Base-by-base conservation (phyloP, 1,140 invertebrate species). In the Euglossa dilemma region DNA sequence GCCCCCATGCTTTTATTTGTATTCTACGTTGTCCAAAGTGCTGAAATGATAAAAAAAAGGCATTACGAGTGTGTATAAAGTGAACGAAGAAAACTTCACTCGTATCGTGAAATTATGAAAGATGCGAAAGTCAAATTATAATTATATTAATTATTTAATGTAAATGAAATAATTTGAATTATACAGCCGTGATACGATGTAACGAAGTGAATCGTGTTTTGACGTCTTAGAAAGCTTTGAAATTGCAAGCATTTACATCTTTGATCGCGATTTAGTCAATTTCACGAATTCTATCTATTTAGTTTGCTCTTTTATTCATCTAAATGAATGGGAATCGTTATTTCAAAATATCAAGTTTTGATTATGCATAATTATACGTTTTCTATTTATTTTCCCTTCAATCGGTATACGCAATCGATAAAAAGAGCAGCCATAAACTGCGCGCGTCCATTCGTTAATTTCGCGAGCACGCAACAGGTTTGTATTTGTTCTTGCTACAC, bases 31-130 rank as follows among this genome's bases (percentile, higher is more conserved):
- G 14, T 6, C 4, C 18, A 5, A 25, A 20, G 16, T 18, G 18
- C 59, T 80, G 57, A 64, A 80, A 80, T 2, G 12, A 74, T 45
- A 0, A 25, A 43, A 28, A 18, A 73, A 52, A n/a, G n/a, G n/a
- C 8, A 18, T 28, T 18, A 8, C 50, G 23, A 0, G 9, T 77
- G 8, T 36, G 16, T 6, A 4, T 69, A 56, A 45, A 25, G 7
- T 43, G 47, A 25, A 36, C 20, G 28, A n/a, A 64, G 14, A 54
- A 75, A 23, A 50, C 4, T 23, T 25, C 2, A n/a, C 1, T 7
- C 7, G 7, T 59, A 9, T 4, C n/a, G 18, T 18, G n/a, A 20
- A 28, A 52, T 14, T 23, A n/a, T n/a, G 8, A 25, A 25, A 69
- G 4, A 57, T 74, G 14, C 28, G 14, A 20, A 56, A 43, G 9